Conservation (phyloP, 1,140 invertebrate genomes). For the Microplitis demolitor region DNA sequence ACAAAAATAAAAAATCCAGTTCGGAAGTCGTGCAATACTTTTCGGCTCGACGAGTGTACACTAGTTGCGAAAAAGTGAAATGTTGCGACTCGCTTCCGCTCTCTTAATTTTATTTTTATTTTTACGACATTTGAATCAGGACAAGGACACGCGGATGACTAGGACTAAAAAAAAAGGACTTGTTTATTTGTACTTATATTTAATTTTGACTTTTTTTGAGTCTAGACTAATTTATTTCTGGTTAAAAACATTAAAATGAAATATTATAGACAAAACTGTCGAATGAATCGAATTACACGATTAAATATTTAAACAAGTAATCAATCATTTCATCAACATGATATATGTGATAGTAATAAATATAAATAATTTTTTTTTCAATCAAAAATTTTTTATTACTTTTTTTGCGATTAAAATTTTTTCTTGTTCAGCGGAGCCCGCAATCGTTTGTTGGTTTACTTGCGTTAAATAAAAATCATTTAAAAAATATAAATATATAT, state of each 20-base stretch:
- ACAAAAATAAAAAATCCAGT: slow-evolving; percentile 21
- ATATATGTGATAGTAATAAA: too few species aligned
- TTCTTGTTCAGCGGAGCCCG: too few species aligned
- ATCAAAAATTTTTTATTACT: not conserved
- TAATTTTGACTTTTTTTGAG: not conserved
- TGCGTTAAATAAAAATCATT: too few species aligned
- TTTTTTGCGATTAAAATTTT: not conserved
- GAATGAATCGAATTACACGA: not conserved
- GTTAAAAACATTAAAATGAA: not conserved
- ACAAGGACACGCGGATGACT: slow-evolving; percentile 15
- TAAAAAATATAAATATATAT: not conserved
- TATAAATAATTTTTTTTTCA: not conserved
- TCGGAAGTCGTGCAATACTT: slow-evolving; percentile 49
- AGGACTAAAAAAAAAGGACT: slow-evolving; percentile 11
- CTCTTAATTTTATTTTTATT: slow-evolving; percentile 25
- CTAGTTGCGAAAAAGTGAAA: slow-evolving; percentile 54
- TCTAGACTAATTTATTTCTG: not conserved
- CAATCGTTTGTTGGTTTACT: too few species aligned
- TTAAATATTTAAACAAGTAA: not conserved
- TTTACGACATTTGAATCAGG: not conserved
- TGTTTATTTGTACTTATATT: not conserved
- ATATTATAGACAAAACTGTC: not conserved
- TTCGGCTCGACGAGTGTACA: slow-evolving; percentile 33
- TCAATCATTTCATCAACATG: too few species aligned
- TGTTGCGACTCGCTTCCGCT: slow-evolving; percentile 36